A percentile compares a stretch with the other conserved stretches of the same genome.
phyloP scores from a whole-genome alignment of 2,113 vertebrate species.

The Carassius gibelio region DNA sequence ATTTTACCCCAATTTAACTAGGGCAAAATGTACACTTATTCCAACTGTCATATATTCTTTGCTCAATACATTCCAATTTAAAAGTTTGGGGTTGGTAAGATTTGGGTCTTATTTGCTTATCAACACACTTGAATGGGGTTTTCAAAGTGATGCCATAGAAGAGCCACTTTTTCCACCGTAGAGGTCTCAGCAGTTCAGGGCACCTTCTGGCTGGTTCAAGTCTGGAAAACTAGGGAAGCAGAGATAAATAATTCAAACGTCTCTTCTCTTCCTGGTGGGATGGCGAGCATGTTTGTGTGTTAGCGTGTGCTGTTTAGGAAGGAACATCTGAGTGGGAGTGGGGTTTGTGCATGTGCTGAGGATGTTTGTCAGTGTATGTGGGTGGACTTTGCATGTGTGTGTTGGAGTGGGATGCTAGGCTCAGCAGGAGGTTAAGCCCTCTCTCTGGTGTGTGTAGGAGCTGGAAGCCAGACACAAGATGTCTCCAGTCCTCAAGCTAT shows the following conservation, averaged over 20 bases:
- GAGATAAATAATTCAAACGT: slow-evolving; percentile 46
- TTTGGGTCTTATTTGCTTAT: too few species aligned
- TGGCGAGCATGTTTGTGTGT: slow-evolving; percentile 8
- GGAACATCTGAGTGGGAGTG: slow-evolving; percentile 5
- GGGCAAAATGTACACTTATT: too few species aligned
- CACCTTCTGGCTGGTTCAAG: slow-evolving; percentile 19
- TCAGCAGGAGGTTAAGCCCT: slow-evolving; percentile 39
- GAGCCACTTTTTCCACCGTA: too few species aligned
- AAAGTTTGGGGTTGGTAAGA: too few species aligned
- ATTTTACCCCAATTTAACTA: too few species aligned
- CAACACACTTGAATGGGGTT: too few species aligned
- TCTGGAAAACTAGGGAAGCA: slow-evolving; percentile 33
- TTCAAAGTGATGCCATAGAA: too few species aligned
- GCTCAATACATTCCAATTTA: too few species aligned
- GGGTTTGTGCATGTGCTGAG: slow-evolving; percentile 34
- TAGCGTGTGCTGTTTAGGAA: slow-evolving; percentile 18
- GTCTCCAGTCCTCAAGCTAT: slow-evolving; percentile 44
- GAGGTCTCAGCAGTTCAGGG: slow-evolving; percentile 19
- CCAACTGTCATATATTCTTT: too few species aligned
- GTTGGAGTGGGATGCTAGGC: slow-evolving; percentile 20
- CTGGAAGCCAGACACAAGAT: slow-evolving; percentile 39
- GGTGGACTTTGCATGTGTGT: slow-evolving; percentile 25
- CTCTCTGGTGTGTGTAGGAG: slow-evolving; percentile 35
- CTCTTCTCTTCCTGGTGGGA: slow-evolving; percentile 39
- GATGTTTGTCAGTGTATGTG: slow-evolving; percentile 13